Evolutionary conservation across 2,888 invertebrate genomes (phyloP), one percentile per base, ranked within the genome.

Genomic region (Beris morrisii): DNA sequence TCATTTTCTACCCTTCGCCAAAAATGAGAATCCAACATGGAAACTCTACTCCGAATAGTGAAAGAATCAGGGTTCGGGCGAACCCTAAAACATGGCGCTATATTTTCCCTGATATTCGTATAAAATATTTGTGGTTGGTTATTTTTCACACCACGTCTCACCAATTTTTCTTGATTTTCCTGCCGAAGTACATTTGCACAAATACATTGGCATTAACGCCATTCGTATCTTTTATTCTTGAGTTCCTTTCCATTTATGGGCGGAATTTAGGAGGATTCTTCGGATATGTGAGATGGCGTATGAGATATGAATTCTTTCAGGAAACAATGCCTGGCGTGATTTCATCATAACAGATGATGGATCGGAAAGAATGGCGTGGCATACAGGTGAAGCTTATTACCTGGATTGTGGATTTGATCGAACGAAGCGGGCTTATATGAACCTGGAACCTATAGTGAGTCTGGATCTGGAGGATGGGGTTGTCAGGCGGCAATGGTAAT

Each of bases 161-260:
- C 59, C 66, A 66, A 66, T 66, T 66, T 66, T 66, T 66, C 57
- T 59, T 66, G 54, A 54, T 66, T 65, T 65, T 43, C 65, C 57
- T 48, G 57, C 43, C 58, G 38, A 56, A 48, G 56, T 53, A 65
- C 57, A 58, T 65, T 58, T 61, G 38, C 59, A 61, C n/a, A 38
- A 56, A 56, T 56, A 56, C 43, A 22, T 30, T 56, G 43, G 43
- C 43, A 44, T 43, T 30, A n/a, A 31, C 31, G 54, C 54, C 54
- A 31, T 54, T 54, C 31, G 28, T 54, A 54, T 54, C 31, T 54
- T 31, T 54, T 31, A 54, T 31, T 31, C 54, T 54, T 54, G 43
- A 56, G 56, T 15, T 56, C n/a, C 15, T 56, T 32, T 44, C 44
- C 15, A 43, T 56, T 56, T 54, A 22, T 28, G 13, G 31, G 30